Percentiles rank a stretch among this genome's conserved stretches.
Conservation (phyloP, 2,888 invertebrate genomes). For the Melangyna quadrimaculata region DNA sequence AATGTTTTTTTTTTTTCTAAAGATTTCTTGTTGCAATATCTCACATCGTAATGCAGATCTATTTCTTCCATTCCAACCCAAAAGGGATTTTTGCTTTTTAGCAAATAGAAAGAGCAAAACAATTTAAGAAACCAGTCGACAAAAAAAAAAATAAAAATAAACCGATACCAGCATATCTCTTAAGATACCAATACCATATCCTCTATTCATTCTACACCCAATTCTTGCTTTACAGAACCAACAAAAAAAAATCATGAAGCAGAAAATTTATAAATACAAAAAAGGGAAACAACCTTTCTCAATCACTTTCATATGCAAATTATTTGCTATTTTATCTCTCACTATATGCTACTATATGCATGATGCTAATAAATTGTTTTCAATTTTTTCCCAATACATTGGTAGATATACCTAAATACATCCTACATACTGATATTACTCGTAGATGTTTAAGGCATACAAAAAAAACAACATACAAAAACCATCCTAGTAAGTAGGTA, state of each 20-base stretch:
- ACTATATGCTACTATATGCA: constrained; percentile 55
- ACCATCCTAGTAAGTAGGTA: not conserved
- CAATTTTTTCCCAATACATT: constrained; percentile 51
- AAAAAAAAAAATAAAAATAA: constrained; percentile 24
- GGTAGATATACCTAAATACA: too few species aligned
- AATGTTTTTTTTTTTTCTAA: not conserved
- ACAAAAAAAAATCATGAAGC: not conserved
- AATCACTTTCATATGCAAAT: constrained; percentile 72
- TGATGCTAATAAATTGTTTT: constrained; percentile 70
- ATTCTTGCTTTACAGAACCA: not conserved
- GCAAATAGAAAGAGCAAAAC: constrained; percentile 41
- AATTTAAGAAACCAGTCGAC: constrained; percentile 54
- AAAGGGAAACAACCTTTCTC: constrained; percentile 68
- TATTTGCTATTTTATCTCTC: constrained; percentile 71
- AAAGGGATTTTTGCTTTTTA: not conserved
- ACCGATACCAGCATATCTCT: not conserved
- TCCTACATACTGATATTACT: too few species aligned
- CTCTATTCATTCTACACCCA: constrained; percentile 20
- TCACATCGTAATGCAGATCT: constrained; percentile 39
- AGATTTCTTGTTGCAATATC: constrained; percentile 25
- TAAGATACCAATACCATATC: constrained; percentile 10
- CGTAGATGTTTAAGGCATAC: not conserved
- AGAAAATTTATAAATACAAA: not conserved
- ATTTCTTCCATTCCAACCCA: constrained; percentile 20
- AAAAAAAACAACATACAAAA: constrained; percentile 23